These are phyloP conservation scores for Linurgus olivaceus DNA, from an alignment of 2,797 vertebrate species.

Conservation along the genomic window DNA sequence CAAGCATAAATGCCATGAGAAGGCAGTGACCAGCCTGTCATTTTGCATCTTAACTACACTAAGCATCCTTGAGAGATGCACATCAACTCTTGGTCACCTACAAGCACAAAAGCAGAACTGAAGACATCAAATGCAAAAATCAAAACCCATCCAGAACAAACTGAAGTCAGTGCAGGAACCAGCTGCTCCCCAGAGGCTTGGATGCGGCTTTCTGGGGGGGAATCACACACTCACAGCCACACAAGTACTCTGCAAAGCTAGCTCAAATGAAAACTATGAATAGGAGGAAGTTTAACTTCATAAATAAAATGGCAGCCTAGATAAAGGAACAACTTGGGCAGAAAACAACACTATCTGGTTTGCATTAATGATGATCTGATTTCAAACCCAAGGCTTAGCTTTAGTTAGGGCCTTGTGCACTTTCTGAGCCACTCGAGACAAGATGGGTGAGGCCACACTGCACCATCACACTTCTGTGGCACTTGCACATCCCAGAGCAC, in stretches of 20 bases:
- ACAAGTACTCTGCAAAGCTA: background rate
- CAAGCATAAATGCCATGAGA: background rate
- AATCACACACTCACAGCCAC: background rate
- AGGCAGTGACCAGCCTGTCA: background rate
- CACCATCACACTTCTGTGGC: background rate
- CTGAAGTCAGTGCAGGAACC: background rate
- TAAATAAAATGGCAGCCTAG: background rate
- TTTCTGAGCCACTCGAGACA: background rate
- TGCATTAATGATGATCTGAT: background rate
- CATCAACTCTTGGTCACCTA: background rate
- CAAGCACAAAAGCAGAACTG: background rate
- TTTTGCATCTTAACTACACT: background rate
- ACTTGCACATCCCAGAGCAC: background rate
- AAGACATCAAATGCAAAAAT: background rate
- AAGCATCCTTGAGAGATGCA: background rate
- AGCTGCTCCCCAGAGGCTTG: background rate
- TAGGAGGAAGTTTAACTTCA: background rate
- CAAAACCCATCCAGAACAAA: background rate
- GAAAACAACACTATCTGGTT: background rate
- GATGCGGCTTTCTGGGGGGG: background rate
- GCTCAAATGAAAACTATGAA: background rate
- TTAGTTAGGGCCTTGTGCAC: background rate
- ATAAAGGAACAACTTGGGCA: background rate
- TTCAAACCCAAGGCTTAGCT: background rate
- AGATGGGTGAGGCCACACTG: accelerated